Evolutionary conservation across 2,797 vertebrate species (phyloP).

Genomic region (Fistularia tabacaria): DNA sequence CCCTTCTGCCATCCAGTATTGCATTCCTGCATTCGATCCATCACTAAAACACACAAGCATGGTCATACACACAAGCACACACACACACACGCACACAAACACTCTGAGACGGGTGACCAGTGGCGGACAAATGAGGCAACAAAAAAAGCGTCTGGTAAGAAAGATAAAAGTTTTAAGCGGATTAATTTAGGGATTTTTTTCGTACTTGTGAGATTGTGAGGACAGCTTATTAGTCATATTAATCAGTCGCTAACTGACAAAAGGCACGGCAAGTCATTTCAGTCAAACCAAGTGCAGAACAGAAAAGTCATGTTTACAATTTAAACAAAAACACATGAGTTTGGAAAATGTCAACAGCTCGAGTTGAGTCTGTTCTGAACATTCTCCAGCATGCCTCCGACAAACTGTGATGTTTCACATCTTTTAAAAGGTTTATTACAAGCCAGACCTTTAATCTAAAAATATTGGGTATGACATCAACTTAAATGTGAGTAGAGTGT

Average conservation of each 20-base stretch:
- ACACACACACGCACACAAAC: conserved; percentile 64
- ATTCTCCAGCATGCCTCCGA: background rate
- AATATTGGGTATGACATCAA: too few relatives aligned
- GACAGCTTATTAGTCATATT: conserved; percentile 56
- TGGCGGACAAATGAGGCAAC: conserved; percentile 51
- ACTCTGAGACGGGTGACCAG: conserved; percentile 52
- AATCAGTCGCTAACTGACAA: conserved; percentile 51
- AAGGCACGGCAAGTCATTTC: conserved; percentile 40
- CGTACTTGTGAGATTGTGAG: conserved; percentile 30
- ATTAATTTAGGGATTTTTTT: conserved; percentile 33
- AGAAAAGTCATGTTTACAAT: conserved; percentile 32
- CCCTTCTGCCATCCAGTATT: conserved; percentile 72
- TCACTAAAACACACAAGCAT: conserved; percentile 81
- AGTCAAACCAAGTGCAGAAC: conserved; percentile 18
- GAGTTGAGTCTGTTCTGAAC: background rate
- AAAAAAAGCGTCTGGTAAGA: conserved; percentile 45
- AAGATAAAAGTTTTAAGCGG: conserved; percentile 40
- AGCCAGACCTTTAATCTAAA: too few relatives aligned
- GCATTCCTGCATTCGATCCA: conserved; percentile 76
- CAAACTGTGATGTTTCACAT: too few relatives aligned
- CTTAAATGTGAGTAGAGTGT: too few relatives aligned
- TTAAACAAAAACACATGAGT: conserved; percentile 1
- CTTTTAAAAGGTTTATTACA: too few relatives aligned
- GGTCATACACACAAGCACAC: conserved; percentile 68
- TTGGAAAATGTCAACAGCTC: background rate